A percentile compares a stretch with the other conserved stretches of the same genome.
phyloP scores from a whole-genome alignment of 92 coral and sea anemone species.

The Desmophyllum pertusum region DNA sequence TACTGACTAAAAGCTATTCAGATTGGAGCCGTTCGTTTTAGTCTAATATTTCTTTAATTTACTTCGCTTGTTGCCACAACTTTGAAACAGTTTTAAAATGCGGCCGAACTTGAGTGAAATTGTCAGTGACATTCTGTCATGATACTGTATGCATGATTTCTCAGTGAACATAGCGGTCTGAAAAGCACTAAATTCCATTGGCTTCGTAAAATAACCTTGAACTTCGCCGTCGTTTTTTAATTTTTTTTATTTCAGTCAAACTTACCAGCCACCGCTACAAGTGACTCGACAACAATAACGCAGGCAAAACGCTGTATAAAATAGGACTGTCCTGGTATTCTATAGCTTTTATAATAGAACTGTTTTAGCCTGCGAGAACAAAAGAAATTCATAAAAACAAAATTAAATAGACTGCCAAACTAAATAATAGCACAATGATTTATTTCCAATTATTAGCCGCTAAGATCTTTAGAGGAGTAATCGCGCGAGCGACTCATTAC shows the following conservation, averaged over 20 bases:
- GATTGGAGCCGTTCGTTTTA: constrained; percentile 2
- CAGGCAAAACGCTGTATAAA: background rate
- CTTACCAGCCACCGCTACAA: background rate
- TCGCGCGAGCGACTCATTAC: background rate
- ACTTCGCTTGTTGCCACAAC: background rate
- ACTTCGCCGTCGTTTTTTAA: background rate
- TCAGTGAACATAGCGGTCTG: too few relatives aligned
- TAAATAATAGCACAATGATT: constrained; percentile 26
- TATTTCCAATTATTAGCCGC: constrained; percentile 27
- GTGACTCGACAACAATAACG: background rate
- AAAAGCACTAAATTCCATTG: too few relatives aligned
- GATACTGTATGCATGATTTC: too few relatives aligned
- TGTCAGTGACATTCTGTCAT: background rate
- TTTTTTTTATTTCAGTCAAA: background rate
- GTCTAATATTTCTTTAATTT: background rate
- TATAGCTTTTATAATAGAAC: background rate
- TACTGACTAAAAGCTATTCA: background rate
- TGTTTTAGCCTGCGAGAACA: constrained; percentile 1
- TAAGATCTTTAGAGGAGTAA: background rate
- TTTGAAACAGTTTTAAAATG: background rate
- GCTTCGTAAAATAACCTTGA: background rate
- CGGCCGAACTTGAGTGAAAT: background rate
- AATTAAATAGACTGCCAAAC: constrained; percentile 6
- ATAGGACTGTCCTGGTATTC: background rate
- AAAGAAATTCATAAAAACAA: constrained; percentile 22